Evolutionary conservation across 2,113 vertebrate species (phyloP), one percentile per base, ranked within the genome.

Genomic region (Dendropsophus ebraccatus): DNA sequence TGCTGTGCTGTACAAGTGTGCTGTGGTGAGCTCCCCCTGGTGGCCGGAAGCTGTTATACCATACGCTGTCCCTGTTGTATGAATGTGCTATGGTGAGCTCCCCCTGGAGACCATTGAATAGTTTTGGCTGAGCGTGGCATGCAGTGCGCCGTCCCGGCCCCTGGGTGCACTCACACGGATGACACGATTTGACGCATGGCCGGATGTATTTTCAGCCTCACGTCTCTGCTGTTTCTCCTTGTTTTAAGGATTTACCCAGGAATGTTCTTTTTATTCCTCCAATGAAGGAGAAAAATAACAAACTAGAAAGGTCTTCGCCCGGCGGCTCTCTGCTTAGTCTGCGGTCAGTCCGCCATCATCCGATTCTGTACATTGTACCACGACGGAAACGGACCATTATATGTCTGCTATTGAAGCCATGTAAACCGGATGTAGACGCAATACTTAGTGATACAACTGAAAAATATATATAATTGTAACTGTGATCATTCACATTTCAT

Each of bases 211-310:
- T n/a, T n/a, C n/a, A n/a, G n/a, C n/a, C n/a, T n/a, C n/a, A n/a
- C n/a, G n/a, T n/a, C n/a, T n/a, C n/a, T n/a, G n/a, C n/a, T n/a
- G n/a, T n/a, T n/a, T 30, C 35, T 60, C 35, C 72, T 14, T 21
- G 72, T 49, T 84, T 49, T 30, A 45, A n/a, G 72, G 70, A 47
- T 47, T 75, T 28, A 25, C 10, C 32, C n/a, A 45, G 82, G 82
- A 75, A 84, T 74, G 82, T 76, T 75, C 12, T 23, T 62, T 83
- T 32, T 76, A 41, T 62, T 45, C 28, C 49, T 62, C 49, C 37
- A 76, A 28, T 58, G 69, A 83, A 45, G 79, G 79, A 82, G 81
- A 82, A 47, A 35, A 82, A 70, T 35, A 82, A 82, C 81, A 67
- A 65, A 28, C 2, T n/a, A 32, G 69, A 21, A 47, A 35, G 56